These are phyloP conservation scores for human DNA, from an alignment of 2,113 vertebrate genomes.

Conservation along the genomic window GRCh38 chr15:73950001-73950500, in stretches of 20 bases:
- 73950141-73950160: neutral
- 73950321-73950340: neutral
- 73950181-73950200: neutral
- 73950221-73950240: neutral
- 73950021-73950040: neutral
- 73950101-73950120: neutral
- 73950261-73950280: neutral
- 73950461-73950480: neutral
- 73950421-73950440: neutral
- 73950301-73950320: neutral
- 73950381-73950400: neutral
- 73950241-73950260: neutral
- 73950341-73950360: neutral
- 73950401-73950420: neutral
- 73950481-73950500: neutral
- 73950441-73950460: neutral
- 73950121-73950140: neutral
- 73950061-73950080: neutral
- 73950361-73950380: neutral
- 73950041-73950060: neutral
- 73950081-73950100: neutral
- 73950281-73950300: neutral
- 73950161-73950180: neutral
- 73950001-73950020: neutral
- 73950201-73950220: neutral